These are phyloP conservation scores for Hucho hucho DNA, from an alignment of 2,113 vertebrate genomes.

Conservation along the genomic window DNA sequence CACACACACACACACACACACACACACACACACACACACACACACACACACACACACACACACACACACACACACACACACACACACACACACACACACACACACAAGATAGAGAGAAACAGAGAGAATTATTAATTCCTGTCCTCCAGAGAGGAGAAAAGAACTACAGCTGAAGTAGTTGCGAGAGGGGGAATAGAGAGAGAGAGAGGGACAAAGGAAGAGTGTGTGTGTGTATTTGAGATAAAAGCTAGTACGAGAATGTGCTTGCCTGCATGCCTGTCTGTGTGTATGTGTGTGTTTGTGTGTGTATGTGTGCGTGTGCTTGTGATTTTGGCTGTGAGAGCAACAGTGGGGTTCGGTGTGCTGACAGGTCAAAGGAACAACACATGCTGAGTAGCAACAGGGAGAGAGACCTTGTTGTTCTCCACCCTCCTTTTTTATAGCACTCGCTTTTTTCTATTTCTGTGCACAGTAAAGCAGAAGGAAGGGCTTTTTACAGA, in stretches of 20 bases:
- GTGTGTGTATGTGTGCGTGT: not conserved
- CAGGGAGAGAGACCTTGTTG: constrained; percentile 26
- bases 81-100: too few species aligned
- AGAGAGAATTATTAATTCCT: too few species aligned
- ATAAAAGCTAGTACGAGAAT: not conserved
- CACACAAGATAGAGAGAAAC: too few species aligned
- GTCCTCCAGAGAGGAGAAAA: too few species aligned
- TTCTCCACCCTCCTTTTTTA: constrained; percentile 25
- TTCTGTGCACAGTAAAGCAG: constrained; percentile 57
- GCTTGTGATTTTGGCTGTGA: constrained; percentile 7
- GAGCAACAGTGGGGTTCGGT: constrained; percentile 18
- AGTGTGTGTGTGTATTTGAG: too few species aligned
- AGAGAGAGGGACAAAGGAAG: too few species aligned
- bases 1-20: too few species aligned
- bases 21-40: not conserved
- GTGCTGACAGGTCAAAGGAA: constrained; percentile 35
- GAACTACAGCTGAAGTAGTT: too few species aligned
- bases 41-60: not conserved
- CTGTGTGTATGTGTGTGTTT: constrained; percentile 1
- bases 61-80: too few species aligned
- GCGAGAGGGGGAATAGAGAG: too few species aligned
- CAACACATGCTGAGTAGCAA: constrained; percentile 21
- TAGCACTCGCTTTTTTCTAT: constrained; percentile 39
- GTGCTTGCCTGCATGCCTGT: not conserved
- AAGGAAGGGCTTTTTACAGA: constrained; percentile 61